A percentile compares a stretch with the other conserved stretches of the same genome.
Evolutionary conservation across 2,797 vertebrate genomes (phyloP).

Genomic region (Bradypodion pumilum): DNA sequence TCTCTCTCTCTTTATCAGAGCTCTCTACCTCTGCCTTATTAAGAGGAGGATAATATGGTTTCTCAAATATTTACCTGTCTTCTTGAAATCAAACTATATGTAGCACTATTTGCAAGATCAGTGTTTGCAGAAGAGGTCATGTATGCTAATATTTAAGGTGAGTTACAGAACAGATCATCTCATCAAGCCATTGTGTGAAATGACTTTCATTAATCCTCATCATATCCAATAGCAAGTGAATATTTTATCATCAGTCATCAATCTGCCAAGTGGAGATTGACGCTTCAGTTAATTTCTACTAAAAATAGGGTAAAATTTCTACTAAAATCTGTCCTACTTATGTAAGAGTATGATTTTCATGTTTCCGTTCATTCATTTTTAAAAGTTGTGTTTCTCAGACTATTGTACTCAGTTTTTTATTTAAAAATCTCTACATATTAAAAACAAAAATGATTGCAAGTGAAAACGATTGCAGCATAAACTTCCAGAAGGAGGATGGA

Average conservation of each 20-base stretch:
- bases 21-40: background rate
- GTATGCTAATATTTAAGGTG: background rate
- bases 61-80: conserved; percentile 10
- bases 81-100: background rate
- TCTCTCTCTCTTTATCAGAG: background rate
- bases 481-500: no score
- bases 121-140: conserved; percentile 1
- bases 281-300: background rate
- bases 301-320: background rate
- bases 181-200: background rate
- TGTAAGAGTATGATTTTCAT: background rate
- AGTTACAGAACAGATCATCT: background rate
- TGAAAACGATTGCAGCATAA: no score
- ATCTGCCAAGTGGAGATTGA: background rate
- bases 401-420: no score
- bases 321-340: background rate
- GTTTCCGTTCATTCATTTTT: background rate
- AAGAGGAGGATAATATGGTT: background rate
- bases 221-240: background rate
- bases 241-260: background rate
- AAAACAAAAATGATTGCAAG: no score
- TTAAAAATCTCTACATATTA: no score
- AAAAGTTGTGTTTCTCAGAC: no score
- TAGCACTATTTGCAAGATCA: conserved; percentile 1
- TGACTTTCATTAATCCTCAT: background rate